phyloP scores from a whole-genome alignment of 92 coral and sea anemone species.

The Epizoanthus ramosus region DNA sequence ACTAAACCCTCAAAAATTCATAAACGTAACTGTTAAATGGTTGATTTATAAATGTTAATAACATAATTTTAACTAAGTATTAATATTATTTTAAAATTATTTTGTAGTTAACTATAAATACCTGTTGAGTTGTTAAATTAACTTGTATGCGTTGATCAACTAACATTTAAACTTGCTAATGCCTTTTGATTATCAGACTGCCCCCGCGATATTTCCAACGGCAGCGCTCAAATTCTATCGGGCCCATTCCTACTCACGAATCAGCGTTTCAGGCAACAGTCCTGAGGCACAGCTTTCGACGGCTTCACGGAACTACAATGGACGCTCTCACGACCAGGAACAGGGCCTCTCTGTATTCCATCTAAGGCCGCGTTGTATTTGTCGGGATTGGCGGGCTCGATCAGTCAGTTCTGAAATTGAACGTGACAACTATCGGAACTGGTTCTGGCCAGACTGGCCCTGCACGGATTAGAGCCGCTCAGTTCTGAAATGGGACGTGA shows the following conservation, averaged over 20 bases:
- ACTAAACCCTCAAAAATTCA: no score
- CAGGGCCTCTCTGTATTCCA: constrained; percentile 2
- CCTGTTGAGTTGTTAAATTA: neutral
- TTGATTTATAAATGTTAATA: no score
- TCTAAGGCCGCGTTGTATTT: neutral
- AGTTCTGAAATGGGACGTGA: no score
- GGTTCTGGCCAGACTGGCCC: no score
- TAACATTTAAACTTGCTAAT: constrained; percentile 20
- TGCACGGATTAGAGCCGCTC: no score
- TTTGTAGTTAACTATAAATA: neutral
- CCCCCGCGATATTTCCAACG: constrained; percentile 16
- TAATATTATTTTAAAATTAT: neutral
- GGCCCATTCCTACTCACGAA: constrained; percentile 6
- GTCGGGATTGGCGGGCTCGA: no score
- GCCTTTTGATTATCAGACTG: constrained; percentile 32
- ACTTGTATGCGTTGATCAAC: neutral
- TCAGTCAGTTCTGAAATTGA: no score
- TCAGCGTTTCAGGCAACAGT: constrained; percentile 18
- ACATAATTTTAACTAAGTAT: no score
- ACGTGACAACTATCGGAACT: no score
- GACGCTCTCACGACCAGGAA: constrained; percentile 23
- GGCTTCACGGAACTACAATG: constrained; percentile 38
- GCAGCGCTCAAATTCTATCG: constrained; percentile 30
- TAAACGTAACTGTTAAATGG: no score
- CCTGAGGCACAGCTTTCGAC: constrained; percentile 43